Conservation (phyloP, 1,140 invertebrate species). For the Drosophila hydei region DNA sequence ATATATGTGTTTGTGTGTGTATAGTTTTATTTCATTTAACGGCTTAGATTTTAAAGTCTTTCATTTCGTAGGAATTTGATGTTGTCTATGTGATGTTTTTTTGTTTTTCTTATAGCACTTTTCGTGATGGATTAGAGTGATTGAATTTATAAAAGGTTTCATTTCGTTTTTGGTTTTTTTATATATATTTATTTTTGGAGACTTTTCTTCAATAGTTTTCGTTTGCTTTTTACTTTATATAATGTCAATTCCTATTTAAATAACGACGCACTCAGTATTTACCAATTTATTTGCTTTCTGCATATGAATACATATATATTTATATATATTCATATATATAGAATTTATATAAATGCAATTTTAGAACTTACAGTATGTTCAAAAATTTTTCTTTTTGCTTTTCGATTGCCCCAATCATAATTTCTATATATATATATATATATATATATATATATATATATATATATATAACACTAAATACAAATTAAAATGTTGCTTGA, state of each 20-base stretch:
- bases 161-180: constrained; percentile 37
- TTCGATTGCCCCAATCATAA: constrained; percentile 40
- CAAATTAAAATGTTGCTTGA: constrained; percentile 75
- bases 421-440: constrained; percentile 51
- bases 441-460: constrained; percentile 51
- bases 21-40: constrained; percentile 68
- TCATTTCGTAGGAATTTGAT: constrained; percentile 83
- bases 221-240: constrained; percentile 37
- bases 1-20: constrained; percentile 42
- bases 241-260: constrained; percentile 76
- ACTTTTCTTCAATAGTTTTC: constrained; percentile 39
- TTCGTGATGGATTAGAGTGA: constrained; percentile 52
- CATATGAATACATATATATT: constrained; percentile 32
- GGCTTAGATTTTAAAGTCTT: constrained; percentile 83
- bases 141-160: constrained; percentile 48
- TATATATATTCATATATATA: constrained; percentile 60
- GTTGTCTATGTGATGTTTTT: constrained; percentile 64
- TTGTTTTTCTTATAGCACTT: constrained; percentile 45
- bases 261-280: constrained; percentile 65
- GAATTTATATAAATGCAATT: constrained; percentile 77
- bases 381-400: constrained; percentile 69
- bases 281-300: constrained; percentile 40
- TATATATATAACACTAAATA: constrained; percentile 69
- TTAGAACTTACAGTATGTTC: constrained; percentile 81
- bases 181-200: constrained; percentile 18